Evolutionary conservation across 2,797 vertebrate genomes (phyloP).

Genomic region (Miichthys miiuy): DNA sequence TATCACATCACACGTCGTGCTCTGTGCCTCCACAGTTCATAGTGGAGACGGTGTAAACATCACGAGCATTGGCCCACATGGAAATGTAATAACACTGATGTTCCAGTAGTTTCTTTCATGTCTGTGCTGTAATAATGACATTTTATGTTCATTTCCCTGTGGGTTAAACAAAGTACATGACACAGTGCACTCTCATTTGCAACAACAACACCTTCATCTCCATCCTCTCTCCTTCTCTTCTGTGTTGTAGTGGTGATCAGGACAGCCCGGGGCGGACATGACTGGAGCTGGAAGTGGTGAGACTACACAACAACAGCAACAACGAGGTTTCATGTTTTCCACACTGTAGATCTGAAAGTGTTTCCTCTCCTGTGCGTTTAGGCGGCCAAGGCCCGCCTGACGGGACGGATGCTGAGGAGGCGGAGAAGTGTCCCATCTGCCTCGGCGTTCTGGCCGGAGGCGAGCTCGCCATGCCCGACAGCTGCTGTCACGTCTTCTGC

Average conservation of each 20-base stretch:
- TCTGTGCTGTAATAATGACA: neutral
- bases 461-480: constrained; percentile 92
- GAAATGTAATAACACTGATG: neutral
- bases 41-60: neutral
- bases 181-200: neutral
- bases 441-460: constrained; percentile 87
- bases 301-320: constrained; percentile 1
- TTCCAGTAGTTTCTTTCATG: neutral
- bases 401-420: constrained; percentile 79
- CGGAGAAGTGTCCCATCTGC: constrained; percentile 94
- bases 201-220: neutral
- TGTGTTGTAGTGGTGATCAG: constrained; percentile 61
- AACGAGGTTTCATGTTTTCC: neutral
- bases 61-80: neutral
- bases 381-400: constrained; percentile 78
- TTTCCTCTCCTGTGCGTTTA: constrained; percentile 35
- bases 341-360: too few relatives aligned
- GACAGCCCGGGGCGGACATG: constrained; percentile 71
- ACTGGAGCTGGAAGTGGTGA: constrained; percentile 81
- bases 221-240: neutral
- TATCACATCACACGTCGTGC: neutral
- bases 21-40: neutral
- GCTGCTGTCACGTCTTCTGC: constrained; percentile 95
- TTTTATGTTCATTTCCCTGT: neutral
- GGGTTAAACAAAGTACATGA: neutral